Percentiles rank a stretch among this genome's conserved stretches.
Conservation (phyloP, 2,797 vertebrate genomes). For the Leptodactylus fallax region DNA sequence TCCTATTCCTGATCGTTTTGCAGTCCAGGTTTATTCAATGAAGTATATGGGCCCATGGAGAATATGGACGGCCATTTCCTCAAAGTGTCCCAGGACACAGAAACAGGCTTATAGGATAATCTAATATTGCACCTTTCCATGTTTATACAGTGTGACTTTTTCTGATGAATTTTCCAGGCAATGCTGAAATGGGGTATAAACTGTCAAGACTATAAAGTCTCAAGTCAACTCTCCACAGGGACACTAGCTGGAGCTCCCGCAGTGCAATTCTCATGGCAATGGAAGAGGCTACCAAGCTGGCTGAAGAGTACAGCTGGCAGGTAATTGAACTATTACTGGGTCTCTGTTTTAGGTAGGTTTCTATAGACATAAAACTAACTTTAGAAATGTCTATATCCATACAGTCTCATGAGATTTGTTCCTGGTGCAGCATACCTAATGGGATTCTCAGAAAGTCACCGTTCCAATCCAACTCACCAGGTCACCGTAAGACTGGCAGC, state of each 20-base stretch:
- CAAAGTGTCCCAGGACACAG: no score
- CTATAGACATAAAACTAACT: not conserved
- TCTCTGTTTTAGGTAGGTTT: not conserved
- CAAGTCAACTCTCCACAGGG: conserved; percentile 42
- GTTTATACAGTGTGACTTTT: not conserved
- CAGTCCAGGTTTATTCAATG: no score
- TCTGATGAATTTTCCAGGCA: conserved; percentile 34
- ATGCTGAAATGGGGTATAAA: conserved; percentile 60
- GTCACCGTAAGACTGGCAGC: conserved; percentile 66
- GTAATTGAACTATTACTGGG: not conserved
- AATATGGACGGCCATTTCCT: no score
- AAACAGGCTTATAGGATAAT: no score
- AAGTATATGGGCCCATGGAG: no score
- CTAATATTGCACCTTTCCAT: no score
- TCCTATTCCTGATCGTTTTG: no score
- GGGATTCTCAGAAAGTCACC: conserved; percentile 69
- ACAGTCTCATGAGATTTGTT: conserved; percentile 65
- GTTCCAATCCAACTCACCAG: conserved; percentile 70
- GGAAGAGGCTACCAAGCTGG: conserved; percentile 47
- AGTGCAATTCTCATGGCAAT: conserved; percentile 45
- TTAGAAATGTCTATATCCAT: not conserved
- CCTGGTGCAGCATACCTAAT: conserved; percentile 64
- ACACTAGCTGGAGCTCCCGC: conserved; percentile 47
- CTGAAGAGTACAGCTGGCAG: not conserved
- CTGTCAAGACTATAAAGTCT: conserved; percentile 54